Percentiles rank a stretch among this genome's conserved stretches.
These are phyloP conservation scores for Saturnia pavonia DNA, from an alignment of 2,888 invertebrate species.

Conservation along the genomic window DNA sequence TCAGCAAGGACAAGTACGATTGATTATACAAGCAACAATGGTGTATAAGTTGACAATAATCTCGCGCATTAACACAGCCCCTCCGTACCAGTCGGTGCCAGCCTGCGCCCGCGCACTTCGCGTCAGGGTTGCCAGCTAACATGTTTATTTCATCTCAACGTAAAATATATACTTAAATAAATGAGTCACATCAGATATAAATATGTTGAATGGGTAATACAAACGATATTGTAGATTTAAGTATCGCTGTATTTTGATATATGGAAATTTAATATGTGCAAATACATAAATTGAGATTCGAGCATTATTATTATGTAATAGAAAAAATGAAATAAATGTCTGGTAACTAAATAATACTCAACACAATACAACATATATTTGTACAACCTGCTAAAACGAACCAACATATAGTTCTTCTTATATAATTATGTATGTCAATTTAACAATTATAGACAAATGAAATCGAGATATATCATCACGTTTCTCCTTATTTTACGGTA, in stretches of 20 bases:
- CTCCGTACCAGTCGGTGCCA: constrained; percentile 33
- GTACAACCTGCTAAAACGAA: not conserved
- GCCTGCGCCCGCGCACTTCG: constrained; percentile 18
- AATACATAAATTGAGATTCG: not conserved
- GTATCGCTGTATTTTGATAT: not conserved
- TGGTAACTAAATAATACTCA: too few relatives aligned
- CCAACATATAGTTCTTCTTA: too few relatives aligned
- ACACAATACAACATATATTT: not conserved
- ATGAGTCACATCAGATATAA: not conserved
- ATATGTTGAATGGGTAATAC: not conserved
- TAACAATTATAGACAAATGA: too few relatives aligned
- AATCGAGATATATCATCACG: too few relatives aligned
- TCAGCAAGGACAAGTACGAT: constrained; percentile 12
- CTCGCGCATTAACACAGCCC: constrained; percentile 1
- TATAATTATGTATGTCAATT: too few relatives aligned
- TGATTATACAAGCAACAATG: constrained; percentile 9
- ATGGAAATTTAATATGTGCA: not conserved
- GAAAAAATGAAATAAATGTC: not conserved
- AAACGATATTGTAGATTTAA: not conserved
- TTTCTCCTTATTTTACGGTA: too few relatives aligned
- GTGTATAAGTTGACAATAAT: constrained; percentile 13
- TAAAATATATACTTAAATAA: not conserved
- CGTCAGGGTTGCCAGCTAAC: not conserved
- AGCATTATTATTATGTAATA: too few relatives aligned
- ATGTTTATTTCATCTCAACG: not conserved